phyloP scores from a whole-genome alignment of 2,888 invertebrate species.

The Cyaniris semiargus region DNA sequence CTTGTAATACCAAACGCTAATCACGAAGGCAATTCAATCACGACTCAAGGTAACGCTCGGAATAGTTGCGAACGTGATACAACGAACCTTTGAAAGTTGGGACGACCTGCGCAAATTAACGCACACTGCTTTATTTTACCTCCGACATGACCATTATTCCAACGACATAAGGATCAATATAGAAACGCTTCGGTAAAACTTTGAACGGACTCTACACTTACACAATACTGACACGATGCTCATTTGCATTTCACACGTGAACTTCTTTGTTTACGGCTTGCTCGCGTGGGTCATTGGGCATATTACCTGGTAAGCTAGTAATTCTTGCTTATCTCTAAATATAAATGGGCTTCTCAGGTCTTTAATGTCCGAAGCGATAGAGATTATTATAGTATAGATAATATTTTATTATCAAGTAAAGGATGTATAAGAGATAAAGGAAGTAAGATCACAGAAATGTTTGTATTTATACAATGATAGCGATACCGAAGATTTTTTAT shows the following conservation, averaged over 20 bases:
- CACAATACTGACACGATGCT: constrained; percentile 36
- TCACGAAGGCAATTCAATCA: constrained; percentile 45
- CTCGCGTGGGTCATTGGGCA: constrained; percentile 3
- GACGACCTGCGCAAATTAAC: constrained; percentile 39
- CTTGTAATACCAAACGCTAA: constrained; percentile 41
- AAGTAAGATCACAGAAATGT: background rate
- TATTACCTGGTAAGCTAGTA: constrained; percentile 3
- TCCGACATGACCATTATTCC: background rate
- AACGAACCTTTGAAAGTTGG: constrained; percentile 42
- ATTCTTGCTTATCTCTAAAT: background rate
- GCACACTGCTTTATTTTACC: constrained; percentile 28
- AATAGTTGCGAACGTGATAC: constrained; percentile 39
- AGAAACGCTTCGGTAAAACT: background rate
- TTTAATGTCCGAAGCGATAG: background rate
- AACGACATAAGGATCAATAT: background rate
- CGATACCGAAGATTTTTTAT: background rate
- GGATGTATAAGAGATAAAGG: background rate
- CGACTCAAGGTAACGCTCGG: constrained; percentile 45
- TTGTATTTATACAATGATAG: background rate
- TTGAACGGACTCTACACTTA: constrained; percentile 27
- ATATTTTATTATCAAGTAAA: background rate
- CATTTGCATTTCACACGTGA: constrained; percentile 21
- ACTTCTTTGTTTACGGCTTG: constrained; percentile 24
- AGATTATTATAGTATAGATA: background rate
- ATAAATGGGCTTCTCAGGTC: background rate